Conservation (phyloP, 2,113 vertebrate species). For the Salminus brasiliensis region DNA sequence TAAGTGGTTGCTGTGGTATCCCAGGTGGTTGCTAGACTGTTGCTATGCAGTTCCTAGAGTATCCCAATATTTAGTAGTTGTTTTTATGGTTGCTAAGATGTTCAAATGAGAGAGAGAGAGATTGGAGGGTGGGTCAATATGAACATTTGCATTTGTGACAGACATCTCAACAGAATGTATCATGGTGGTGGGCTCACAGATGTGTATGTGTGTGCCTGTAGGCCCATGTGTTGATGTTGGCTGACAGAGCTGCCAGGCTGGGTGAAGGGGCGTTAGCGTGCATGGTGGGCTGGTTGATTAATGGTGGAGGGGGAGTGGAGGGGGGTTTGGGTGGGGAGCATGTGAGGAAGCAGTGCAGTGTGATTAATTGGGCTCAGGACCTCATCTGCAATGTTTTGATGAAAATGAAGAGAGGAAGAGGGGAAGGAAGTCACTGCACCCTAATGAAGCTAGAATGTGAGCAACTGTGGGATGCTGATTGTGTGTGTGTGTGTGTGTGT, state of each 20-base stretch:
- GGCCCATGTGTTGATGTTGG: constrained; percentile 50
- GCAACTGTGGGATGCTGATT: constrained; percentile 43
- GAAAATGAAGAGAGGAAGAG: constrained; percentile 70
- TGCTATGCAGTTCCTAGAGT: too few relatives aligned
- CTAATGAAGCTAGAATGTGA: constrained; percentile 59
- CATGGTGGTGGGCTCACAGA: too few relatives aligned
- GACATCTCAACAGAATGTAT: constrained; percentile 8
- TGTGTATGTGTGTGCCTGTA: too few relatives aligned
- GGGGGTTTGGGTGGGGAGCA: background rate
- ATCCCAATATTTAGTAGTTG: too few relatives aligned
- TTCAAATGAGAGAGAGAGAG: background rate
- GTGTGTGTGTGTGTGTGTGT: constrained; percentile 37
- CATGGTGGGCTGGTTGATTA: constrained; percentile 67
- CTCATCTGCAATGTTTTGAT: constrained; percentile 76
- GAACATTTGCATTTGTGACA: constrained; percentile 13
- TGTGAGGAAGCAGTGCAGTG: constrained; percentile 57
- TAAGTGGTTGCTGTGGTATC: too few relatives aligned
- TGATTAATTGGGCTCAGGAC: constrained; percentile 78
- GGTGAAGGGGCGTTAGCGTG: constrained; percentile 54
- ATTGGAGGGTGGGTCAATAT: background rate
- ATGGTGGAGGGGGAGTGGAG: constrained; percentile 37
- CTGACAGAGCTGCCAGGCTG: constrained; percentile 60
- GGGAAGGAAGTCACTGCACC: constrained; percentile 39
- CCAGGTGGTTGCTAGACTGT: too few relatives aligned
- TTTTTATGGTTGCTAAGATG: too few relatives aligned